A percentile compares a stretch with the other conserved stretches of the same genome.
phyloP scores from a whole-genome alignment of 2,113 vertebrate genomes.

The western clawed frog (Xenopus tropicalis) region DNA sequence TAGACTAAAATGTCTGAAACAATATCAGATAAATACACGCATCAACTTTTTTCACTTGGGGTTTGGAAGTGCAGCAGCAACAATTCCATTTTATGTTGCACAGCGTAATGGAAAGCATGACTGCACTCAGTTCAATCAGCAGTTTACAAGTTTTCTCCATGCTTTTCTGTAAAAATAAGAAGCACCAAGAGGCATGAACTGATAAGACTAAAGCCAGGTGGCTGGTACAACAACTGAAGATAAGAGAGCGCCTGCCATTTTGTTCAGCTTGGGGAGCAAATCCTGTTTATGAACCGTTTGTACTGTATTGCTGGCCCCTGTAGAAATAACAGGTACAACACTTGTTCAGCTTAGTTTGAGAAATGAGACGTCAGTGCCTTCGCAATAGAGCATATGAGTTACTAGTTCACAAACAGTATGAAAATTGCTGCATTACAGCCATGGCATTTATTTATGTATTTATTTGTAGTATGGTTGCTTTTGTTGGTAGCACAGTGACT shows the following conservation, averaged over 20 bases:
- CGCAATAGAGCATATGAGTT: too few relatives aligned
- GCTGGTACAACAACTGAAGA: background rate
- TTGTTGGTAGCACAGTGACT: too few relatives aligned
- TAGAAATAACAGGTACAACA: too few relatives aligned
- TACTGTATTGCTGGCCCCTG: too few relatives aligned
- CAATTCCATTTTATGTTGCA: slow-evolving; percentile 2
- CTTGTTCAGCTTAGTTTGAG: too few relatives aligned
- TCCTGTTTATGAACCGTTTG: too few relatives aligned
- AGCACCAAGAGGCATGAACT: background rate
- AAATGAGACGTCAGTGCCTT: too few relatives aligned
- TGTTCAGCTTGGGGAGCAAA: too few relatives aligned
- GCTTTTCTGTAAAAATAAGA: background rate
- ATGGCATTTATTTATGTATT: too few relatives aligned
- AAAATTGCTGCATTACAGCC: too few relatives aligned
- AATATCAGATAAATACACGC: background rate
- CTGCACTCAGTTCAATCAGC: slow-evolving; percentile 1
- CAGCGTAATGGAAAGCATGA: background rate
- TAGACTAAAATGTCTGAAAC: background rate
- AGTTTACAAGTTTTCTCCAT: background rate
- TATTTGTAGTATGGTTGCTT: too few relatives aligned
- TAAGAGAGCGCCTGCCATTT: background rate
- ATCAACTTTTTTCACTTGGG: background rate
- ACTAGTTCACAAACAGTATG: too few relatives aligned
- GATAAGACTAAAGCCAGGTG: slow-evolving; percentile 10
- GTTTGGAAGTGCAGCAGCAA: background rate